phyloP scores from a whole-genome alignment of 53 echinoderm and acorn worm genomes.

The Crossaster papposus region DNA sequence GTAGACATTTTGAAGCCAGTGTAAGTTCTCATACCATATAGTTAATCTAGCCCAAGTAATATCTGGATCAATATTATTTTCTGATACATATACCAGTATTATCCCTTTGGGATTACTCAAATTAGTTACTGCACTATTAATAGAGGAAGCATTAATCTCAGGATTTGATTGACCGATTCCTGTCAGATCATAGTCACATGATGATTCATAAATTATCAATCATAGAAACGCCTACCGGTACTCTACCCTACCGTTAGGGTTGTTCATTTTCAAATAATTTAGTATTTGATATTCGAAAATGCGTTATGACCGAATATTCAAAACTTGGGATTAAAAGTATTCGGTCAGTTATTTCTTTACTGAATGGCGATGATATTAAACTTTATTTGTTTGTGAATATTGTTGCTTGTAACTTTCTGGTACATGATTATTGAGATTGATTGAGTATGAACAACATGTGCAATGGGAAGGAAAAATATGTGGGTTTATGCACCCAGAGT shows the following conservation, averaged over 20 bases:
- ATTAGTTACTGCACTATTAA: not conserved
- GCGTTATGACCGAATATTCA: no score
- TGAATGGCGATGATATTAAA: no score
- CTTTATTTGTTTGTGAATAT: no score
- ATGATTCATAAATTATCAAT: slow-evolving; percentile 32
- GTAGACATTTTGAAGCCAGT: not conserved
- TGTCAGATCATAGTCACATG: slow-evolving; percentile 50
- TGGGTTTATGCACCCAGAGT: no score
- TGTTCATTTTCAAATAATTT: no score
- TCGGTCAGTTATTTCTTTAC: no score
- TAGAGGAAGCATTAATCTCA: slow-evolving; percentile 14
- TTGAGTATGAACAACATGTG: no score
- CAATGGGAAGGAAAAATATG: no score
- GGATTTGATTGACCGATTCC: slow-evolving; percentile 34
- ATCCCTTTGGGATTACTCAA: not conserved
- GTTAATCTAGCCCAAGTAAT: not conserved
- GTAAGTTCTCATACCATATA: not conserved
- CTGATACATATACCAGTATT: not conserved
- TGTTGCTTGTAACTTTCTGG: no score
- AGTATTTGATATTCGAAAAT: no score
- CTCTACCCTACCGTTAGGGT: not conserved
- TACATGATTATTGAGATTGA: no score
- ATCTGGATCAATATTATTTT: not conserved
- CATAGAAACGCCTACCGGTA: not conserved
- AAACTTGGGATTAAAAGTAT: no score